Base-by-base conservation (phyloP, 2,888 invertebrate genomes). In the Heteropelma amictum region DNA sequence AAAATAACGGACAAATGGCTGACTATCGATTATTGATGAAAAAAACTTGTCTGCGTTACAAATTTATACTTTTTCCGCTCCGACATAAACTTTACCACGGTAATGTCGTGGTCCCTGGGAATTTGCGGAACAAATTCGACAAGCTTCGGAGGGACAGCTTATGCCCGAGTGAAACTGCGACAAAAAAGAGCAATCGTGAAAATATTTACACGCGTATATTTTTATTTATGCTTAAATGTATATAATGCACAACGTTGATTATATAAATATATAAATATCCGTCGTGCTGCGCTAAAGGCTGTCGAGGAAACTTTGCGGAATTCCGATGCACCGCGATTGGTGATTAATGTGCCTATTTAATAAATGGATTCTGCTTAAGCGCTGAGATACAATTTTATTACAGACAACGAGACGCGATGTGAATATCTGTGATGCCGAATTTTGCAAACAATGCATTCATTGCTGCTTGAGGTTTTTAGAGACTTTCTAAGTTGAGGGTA, bases 1-100 rank as follows among this genome's bases (percentile, higher is more conserved):
- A 94, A 95, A 87, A 92, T 95, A 26, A 94, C 94, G 70, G 97
- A 98, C 87, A 96, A 97, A 87, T 98, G 98, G 98, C 92, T 98
- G 8, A 92, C 96, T 60, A 93, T 98, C 74, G 97, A 95, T 89
- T 91, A 92, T 83, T 93, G 85, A 90, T n/a, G n/a, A n/a, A 72
- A 45, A 19, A 30, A 47, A 30, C 5, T 21, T 1, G n/a, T 6
- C 4, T 54, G 1, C 0, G 1, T 4, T 45, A n/a, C 5, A 54
- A 35, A 7, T 21, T 12, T 2, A 33, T n/a, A n/a, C n/a, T n/a
- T n/a, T n/a, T n/a, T n/a, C n/a, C 14, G 10, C 42, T 49, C 49
- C 4, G 26, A 35, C 6, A 19, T 3, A 5, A 19, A 28, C 35
- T 21, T 17, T 4, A 35, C 14, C 33, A 23, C 10, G 33, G 6